A percentile compares a stretch with the other conserved stretches of the same genome.
Evolutionary conservation across 1,140 invertebrate species (phyloP).

Genomic region (Idris sp.): DNA sequence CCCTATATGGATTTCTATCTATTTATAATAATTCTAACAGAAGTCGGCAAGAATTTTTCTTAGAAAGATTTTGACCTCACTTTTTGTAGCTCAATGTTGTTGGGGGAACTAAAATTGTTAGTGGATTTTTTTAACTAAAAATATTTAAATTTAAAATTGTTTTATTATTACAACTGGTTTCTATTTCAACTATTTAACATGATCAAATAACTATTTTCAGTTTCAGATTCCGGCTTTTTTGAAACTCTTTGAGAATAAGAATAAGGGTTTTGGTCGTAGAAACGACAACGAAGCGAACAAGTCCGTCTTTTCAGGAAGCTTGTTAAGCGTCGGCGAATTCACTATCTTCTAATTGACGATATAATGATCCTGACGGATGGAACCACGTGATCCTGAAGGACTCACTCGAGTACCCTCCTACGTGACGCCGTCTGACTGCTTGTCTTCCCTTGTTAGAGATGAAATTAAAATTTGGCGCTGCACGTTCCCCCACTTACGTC

Average conservation of each 20-base stretch:
- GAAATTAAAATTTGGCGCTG: slow-evolving; percentile 77
- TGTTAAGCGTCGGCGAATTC: slow-evolving; percentile 77
- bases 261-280: slow-evolving; percentile 11
- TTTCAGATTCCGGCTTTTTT: too few species aligned
- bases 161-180: too few species aligned
- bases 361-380: slow-evolving; percentile 79
- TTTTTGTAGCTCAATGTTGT: too few species aligned
- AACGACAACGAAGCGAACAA: slow-evolving; percentile 52
- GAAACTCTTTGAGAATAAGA: slow-evolving; percentile 35
- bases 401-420: slow-evolving; percentile 67
- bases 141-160: too few species aligned
- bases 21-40: too few species aligned
- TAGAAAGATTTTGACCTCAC: too few species aligned
- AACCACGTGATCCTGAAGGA: slow-evolving; percentile 73
- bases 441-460: slow-evolving; percentile 73
- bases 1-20: too few species aligned
- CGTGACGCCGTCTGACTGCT: slow-evolving; percentile 58
- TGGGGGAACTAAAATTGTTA: too few species aligned
- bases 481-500: slow-evolving; percentile 38
- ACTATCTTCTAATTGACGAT: slow-evolving; percentile 79
- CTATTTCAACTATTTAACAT: too few species aligned
- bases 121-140: too few species aligned
- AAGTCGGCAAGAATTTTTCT: too few species aligned
- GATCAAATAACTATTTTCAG: too few species aligned
- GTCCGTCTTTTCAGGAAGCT: slow-evolving; percentile 75